Evolutionary conservation across 64 coral and sea anemone genomes (phyloP), one percentile per base, ranked within the genome.

Genomic region (Acropora yongei): DNA sequence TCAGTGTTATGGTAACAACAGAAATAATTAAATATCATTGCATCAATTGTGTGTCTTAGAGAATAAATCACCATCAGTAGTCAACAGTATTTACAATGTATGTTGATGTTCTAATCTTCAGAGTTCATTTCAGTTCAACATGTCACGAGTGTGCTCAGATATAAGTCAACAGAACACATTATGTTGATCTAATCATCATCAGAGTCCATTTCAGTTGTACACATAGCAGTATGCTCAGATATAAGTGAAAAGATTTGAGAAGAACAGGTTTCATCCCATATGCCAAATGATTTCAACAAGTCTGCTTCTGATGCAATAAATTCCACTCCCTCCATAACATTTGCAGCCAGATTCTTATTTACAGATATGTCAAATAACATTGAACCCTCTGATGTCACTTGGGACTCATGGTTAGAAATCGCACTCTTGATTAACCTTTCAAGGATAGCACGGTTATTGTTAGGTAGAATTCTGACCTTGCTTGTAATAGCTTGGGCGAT

Each of bases 211-310:
- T 55, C 1, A 55, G 51, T 55, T 55, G 51, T 55, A 55, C 2
- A 55, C 10, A 55, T 55, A 55, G 51, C 51, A 55, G 51, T 55
- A 9, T 55, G 51, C 10, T 55, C 51, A 55, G 51, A 55, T 55
- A 3, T 55, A 55, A 55, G 51, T 9, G 51, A 55, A 55, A 55
- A 55, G 51, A 55, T 55, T 55, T 55, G 55, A 7, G 74, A 93
- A 12, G 91, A 93, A 67, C 44, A 80, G 19, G 58, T 18, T 79
- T 87, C 91, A 87, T 93, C 61, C 91, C 91, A 87, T 46, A 86
- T 86, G 11, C 82, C 90, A 78, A 57, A 93, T 1, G 11, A 68
- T 10, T 18, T 71, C 20, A 93, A 43, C 7, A 93, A 75, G 47
- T 93, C 84, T 44, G 40, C 41, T 72, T 88, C 91, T 20, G 61